Evolutionary conservation across 2,797 vertebrate genomes (phyloP).

Genomic region (Pempheris klunzingeri): DNA sequence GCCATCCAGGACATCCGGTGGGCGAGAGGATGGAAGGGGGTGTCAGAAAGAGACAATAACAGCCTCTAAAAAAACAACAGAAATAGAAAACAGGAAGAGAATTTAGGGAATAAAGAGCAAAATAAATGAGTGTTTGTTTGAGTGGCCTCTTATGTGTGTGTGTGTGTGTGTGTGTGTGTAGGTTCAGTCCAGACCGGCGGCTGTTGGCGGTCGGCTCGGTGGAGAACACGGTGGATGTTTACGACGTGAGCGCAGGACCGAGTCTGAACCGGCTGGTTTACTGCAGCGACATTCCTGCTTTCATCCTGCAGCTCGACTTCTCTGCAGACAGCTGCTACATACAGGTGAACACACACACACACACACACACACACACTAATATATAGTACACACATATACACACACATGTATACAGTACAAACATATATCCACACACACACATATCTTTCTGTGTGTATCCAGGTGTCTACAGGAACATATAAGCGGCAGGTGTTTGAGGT

Average conservation of each 20-base stretch:
- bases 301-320: conserved; percentile 96
- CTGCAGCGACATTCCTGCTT: conserved; percentile 94
- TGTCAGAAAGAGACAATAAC: background rate
- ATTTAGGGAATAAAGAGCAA: background rate
- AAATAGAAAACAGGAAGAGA: background rate
- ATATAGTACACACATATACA: background rate
- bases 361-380: background rate
- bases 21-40: background rate
- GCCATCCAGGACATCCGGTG: conserved; percentile 95
- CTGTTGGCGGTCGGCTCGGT: conserved; percentile 92
- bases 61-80: too few relatives aligned
- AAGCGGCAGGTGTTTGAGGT: conserved; percentile 94
- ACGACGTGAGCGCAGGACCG: conserved; percentile 88
- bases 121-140: background rate
- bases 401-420: background rate
- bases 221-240: conserved; percentile 94
- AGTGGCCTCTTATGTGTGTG: background rate
- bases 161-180: conserved; percentile 58
- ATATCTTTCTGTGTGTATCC: background rate
- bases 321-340: conserved; percentile 93
- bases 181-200: conserved; percentile 93
- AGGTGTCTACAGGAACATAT: conserved; percentile 83
- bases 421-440: background rate
- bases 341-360: conserved; percentile 81
- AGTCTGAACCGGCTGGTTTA: conserved; percentile 93